phyloP scores from a whole-genome alignment of 2,888 invertebrate genomes.

The Troides helena region DNA sequence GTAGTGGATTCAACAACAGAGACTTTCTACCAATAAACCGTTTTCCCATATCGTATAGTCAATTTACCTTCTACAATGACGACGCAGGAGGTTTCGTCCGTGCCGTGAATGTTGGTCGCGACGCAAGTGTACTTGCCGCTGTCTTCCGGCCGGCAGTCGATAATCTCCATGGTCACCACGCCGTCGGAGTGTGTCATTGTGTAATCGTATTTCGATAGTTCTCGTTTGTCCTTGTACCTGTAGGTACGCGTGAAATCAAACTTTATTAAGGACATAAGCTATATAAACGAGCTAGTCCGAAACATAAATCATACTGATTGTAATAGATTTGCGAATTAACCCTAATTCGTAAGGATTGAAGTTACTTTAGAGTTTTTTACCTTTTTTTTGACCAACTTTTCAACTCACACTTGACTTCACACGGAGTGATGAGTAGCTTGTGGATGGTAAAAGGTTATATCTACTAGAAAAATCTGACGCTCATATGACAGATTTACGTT shows the following conservation, averaged over 20 bases:
- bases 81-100: conserved; percentile 96
- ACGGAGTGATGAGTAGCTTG: too few species aligned
- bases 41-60: neutral
- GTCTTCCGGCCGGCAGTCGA: conserved; percentile 95
- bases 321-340: too few species aligned
- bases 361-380: too few species aligned
- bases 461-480: too few species aligned
- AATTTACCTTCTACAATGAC: conserved; percentile 95
- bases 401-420: too few species aligned
- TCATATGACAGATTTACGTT: too few species aligned
- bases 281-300: neutral
- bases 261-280: neutral
- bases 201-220: conserved; percentile 94
- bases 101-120: conserved; percentile 95
- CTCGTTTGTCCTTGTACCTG: conserved; percentile 92
- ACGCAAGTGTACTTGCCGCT: conserved; percentile 97
- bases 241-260: conserved; percentile 34
- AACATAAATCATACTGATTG: neutral
- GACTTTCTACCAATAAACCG: too few species aligned
- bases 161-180: conserved; percentile 97
- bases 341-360: too few species aligned
- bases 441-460: too few species aligned
- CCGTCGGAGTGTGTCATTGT: conserved; percentile 95
- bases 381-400: too few species aligned
- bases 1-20: too few species aligned